These are phyloP conservation scores for Tolmerus cingulatus DNA, from an alignment of 2,888 invertebrate genomes.

Conservation along the genomic window DNA sequence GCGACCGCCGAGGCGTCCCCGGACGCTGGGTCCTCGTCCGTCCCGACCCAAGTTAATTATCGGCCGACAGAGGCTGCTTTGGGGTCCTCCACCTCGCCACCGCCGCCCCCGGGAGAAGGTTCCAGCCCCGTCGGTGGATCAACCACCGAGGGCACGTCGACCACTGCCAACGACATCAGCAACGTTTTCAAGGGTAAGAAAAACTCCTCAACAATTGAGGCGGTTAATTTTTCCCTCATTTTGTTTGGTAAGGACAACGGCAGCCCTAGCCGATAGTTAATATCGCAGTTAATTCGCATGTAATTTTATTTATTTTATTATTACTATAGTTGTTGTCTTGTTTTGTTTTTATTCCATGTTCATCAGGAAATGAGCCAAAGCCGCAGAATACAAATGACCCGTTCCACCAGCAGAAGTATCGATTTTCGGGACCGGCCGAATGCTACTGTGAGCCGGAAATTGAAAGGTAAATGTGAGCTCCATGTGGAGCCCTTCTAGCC, in stretches of 20 bases:
- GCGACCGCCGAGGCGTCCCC: background rate
- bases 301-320: background rate
- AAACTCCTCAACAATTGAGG: background rate
- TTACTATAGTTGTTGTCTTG: too few species aligned
- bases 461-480: constrained; percentile 55
- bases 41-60: background rate
- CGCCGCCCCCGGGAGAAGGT: background rate
- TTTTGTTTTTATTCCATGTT: background rate
- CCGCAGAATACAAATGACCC: constrained; percentile 51
- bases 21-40: background rate
- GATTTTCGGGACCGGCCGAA: constrained; percentile 59
- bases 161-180: constrained; percentile 52
- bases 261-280: background rate
- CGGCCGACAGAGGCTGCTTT: background rate
- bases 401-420: constrained; percentile 55
- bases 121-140: background rate
- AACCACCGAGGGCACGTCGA: constrained; percentile 30
- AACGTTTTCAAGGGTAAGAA: constrained; percentile 51
- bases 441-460: constrained; percentile 62
- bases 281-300: background rate
- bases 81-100: background rate
- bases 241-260: background rate
- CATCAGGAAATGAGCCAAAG: constrained; percentile 30
- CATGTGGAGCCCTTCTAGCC: background rate
- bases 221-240: background rate